Conservation (phyloP, 1,140 invertebrate genomes). For the Bombus waltoni region DNA sequence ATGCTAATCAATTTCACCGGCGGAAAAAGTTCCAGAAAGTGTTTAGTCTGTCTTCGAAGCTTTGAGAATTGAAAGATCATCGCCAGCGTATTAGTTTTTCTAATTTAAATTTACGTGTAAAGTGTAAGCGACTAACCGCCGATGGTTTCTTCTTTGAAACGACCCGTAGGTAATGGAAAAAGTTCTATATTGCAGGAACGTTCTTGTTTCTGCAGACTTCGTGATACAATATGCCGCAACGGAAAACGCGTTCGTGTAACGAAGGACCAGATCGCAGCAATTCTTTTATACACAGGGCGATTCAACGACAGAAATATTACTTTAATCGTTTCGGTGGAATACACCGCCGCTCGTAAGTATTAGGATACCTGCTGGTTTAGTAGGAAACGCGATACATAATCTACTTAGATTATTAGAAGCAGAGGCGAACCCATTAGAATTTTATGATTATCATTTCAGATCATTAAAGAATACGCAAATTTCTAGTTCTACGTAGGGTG, state of each 20-base stretch:
- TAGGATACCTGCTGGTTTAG: background rate
- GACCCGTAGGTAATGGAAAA: background rate
- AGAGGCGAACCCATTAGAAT: background rate
- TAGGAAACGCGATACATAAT: no score
- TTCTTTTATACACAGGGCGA: background rate
- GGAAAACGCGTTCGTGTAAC: background rate
- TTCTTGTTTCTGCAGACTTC: background rate
- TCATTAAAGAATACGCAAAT: no score
- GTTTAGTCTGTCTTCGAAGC: background rate
- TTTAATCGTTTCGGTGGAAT: background rate
- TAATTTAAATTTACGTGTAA: background rate
- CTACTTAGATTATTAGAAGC: background rate
- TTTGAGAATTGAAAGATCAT: background rate
- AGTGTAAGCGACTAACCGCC: background rate
- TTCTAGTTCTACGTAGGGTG: no score
- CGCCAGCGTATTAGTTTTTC: background rate
- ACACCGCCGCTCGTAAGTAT: no score
- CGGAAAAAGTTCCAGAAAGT: background rate
- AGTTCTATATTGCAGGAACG: background rate
- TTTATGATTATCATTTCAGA: background rate
- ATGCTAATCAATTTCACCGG: constrained; percentile 32
- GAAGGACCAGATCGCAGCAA: background rate
- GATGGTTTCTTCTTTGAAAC: background rate
- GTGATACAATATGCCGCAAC: background rate
- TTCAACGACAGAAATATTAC: background rate